These are phyloP conservation scores for Amazona finschi DNA, from an alignment of 2,797 vertebrate genomes.

Conservation along the genomic window DNA sequence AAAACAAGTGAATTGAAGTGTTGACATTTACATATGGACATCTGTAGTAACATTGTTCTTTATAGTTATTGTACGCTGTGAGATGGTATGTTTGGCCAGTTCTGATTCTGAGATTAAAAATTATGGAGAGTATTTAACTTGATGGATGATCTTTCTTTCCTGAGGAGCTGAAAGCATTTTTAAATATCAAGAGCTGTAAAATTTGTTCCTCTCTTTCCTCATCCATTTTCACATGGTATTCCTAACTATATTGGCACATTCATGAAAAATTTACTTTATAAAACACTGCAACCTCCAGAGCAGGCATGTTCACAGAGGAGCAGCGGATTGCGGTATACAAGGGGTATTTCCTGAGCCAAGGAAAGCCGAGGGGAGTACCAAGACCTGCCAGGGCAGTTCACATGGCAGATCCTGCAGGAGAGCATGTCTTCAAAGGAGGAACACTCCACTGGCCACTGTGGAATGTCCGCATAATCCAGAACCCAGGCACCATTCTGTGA, in stretches of 20 bases:
- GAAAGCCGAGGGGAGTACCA: neutral
- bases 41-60: slow-evolving; percentile 42
- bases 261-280: neutral
- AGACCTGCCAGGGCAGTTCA: neutral
- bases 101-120: slow-evolving; percentile 34
- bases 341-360: neutral
- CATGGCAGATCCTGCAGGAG: neutral
- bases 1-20: slow-evolving; percentile 47
- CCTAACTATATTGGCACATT: neutral
- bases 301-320: neutral
- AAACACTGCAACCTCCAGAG: neutral
- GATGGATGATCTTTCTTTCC: neutral
- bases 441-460: neutral
- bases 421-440: neutral
- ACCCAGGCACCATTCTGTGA: neutral
- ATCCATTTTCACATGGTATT: neutral
- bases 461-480: neutral
- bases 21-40: slow-evolving; percentile 51
- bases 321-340: fast-evolving
- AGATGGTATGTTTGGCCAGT: neutral
- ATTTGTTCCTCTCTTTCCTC: neutral
- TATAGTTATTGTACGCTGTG: slow-evolving; percentile 1
- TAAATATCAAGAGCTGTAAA: neutral
- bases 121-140: neutral
- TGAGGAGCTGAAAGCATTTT: neutral